These are phyloP conservation scores for Trachelus stipa DNA, from an alignment of 2,888 invertebrate genomes.

Conservation along the genomic window DNA sequence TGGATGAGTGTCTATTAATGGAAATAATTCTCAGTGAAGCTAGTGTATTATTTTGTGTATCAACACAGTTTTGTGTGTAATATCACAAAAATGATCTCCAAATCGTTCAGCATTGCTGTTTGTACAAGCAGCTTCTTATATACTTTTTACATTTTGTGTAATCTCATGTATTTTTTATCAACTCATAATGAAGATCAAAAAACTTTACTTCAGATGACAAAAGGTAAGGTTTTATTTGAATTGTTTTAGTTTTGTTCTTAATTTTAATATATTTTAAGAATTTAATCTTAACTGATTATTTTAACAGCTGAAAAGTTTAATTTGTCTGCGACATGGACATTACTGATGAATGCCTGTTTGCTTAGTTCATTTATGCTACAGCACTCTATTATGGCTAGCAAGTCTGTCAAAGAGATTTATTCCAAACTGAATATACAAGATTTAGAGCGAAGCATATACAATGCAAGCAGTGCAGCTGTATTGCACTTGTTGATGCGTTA, in stretches of 20 bases:
- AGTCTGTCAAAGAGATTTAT: conserved; percentile 66
- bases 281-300: conserved; percentile 42
- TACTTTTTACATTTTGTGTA: conserved; percentile 69
- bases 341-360: conserved; percentile 67
- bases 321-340: conserved; percentile 62
- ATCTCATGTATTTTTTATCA: conserved; percentile 71
- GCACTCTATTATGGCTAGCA: conserved; percentile 71
- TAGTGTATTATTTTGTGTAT: neutral
- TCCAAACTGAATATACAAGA: conserved; percentile 64
- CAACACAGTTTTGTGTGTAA: neutral
- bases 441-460: conserved; percentile 55
- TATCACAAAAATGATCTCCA: conserved; percentile 42
- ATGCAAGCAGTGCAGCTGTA: conserved; percentile 58
- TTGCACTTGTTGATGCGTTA: conserved; percentile 68
- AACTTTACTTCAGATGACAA: conserved; percentile 24
- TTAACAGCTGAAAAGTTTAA: conserved; percentile 28
- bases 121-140: conserved; percentile 67
- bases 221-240: conserved; percentile 32
- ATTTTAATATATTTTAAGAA: conserved; percentile 25
- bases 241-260: conserved; percentile 12
- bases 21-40: neutral
- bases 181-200: conserved; percentile 61
- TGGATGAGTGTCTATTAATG: neutral
- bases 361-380: conserved; percentile 71
- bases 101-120: conserved; percentile 55